Conservation (phyloP, 2,797 vertebrate species). For the Salmo trutta region DNA sequence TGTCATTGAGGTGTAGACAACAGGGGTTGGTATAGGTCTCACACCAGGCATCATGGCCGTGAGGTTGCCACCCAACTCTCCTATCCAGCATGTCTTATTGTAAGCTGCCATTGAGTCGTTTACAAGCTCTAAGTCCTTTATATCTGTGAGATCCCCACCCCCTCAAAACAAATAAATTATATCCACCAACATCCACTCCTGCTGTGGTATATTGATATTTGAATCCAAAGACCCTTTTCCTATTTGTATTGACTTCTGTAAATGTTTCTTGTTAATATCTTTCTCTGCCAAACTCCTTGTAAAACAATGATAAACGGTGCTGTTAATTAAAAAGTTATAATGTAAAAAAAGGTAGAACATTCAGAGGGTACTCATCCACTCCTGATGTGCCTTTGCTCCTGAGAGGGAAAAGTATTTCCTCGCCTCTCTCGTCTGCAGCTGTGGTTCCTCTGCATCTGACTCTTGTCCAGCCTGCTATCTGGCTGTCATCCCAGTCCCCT, state of each 20-base stretch:
- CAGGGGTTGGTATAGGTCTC: not conserved
- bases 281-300: not conserved
- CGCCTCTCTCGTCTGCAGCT: conserved; percentile 11
- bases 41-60: not conserved
- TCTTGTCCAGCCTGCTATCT: conserved; percentile 19
- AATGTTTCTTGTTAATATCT: not conserved
- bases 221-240: not conserved
- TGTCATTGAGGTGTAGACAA: conserved; percentile 15
- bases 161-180: not conserved
- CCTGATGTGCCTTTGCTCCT: not conserved
- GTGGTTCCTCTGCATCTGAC: conserved; percentile 14
- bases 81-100: conserved; percentile 2
- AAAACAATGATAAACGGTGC: not conserved
- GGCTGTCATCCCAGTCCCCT: conserved; percentile 11
- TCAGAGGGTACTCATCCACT: not conserved
- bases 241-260: not conserved
- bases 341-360: not conserved
- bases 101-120: conserved; percentile 4
- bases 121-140: not conserved
- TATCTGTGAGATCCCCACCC: not conserved
- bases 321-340: not conserved
- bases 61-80: not conserved
- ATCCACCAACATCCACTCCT: not conserved
- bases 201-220: not conserved
- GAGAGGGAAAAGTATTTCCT: conserved; percentile 11